Evolutionary conservation across 2,797 vertebrate species (phyloP).

Genomic region (Malacoctenus gilli): DNA sequence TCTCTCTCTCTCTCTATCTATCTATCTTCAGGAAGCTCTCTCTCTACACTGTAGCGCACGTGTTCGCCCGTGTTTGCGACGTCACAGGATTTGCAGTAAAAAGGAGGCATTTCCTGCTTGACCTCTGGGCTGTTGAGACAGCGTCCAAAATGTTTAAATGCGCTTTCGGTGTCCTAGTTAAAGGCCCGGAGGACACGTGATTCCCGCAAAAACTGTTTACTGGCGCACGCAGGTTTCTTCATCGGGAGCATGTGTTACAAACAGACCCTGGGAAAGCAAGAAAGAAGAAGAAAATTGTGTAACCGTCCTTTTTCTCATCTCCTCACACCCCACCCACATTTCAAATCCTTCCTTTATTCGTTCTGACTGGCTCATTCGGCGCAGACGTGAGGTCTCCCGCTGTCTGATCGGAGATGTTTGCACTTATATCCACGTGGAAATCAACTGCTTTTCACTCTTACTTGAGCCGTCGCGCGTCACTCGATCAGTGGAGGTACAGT

Average conservation of each 20-base stretch:
- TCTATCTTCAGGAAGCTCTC: too few relatives aligned
- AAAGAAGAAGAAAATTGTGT: too few relatives aligned
- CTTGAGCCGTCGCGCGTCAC: too few relatives aligned
- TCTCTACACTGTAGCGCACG: too few relatives aligned
- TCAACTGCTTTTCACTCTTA: too few relatives aligned
- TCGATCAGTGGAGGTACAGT: too few relatives aligned
- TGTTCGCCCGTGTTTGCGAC: slow-evolving; percentile 4
- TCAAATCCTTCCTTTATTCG: not conserved
- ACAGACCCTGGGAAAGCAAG: too few relatives aligned
- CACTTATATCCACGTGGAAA: too few relatives aligned
- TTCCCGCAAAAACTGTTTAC: not conserved
- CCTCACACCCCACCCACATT: too few relatives aligned
- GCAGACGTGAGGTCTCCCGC: not conserved
- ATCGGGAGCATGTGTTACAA: not conserved
- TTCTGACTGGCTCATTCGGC: too few relatives aligned
- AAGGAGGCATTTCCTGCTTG: slow-evolving; percentile 29
- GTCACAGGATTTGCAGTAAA: slow-evolving; percentile 21
- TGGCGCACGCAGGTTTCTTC: not conserved
- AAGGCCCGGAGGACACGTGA: not conserved
- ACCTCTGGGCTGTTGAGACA: slow-evolving; percentile 27
- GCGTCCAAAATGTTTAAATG: slow-evolving; percentile 26
- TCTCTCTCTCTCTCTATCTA: not conserved
- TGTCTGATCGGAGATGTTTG: too few relatives aligned
- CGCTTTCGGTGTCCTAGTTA: slow-evolving; percentile 10
- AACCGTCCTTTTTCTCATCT: too few relatives aligned